Evolutionary conservation across 2,888 invertebrate species (phyloP).

Genomic region (Lycocerus yunnanus): DNA sequence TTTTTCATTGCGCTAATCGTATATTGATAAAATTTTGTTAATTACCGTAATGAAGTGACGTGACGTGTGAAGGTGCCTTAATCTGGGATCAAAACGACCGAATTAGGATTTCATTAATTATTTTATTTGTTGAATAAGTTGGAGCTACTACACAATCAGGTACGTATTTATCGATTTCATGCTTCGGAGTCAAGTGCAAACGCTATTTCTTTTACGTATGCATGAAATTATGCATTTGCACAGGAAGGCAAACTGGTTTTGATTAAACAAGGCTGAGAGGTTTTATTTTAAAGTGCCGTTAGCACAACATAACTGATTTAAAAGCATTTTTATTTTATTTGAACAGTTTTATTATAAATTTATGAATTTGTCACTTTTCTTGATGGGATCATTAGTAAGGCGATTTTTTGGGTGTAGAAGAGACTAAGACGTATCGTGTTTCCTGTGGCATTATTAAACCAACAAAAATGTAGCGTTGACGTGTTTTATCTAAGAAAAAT

Average conservation of each 20-base stretch:
- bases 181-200: not conserved
- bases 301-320: not conserved
- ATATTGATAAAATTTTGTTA: not conserved
- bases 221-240: not conserved
- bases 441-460: slow-evolving; percentile 9
- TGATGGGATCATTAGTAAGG: not conserved
- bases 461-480: slow-evolving; percentile 5
- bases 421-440: slow-evolving; percentile 1
- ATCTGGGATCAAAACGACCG: not conserved
- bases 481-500: slow-evolving; percentile 14
- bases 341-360: not conserved
- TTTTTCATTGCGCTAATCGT: not conserved
- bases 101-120: not conserved
- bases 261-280: not conserved
- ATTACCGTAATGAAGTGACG: not conserved
- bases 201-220: not conserved
- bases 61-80: not conserved
- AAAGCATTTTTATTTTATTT: not conserved
- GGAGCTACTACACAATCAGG: not conserved
- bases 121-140: not conserved
- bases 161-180: not conserved
- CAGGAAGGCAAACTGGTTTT: not conserved
- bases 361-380: not conserved
- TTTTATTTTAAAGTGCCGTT: not conserved
- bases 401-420: not conserved